Evolutionary conservation across 2,113 vertebrate species (phyloP).

Genomic region (Thinocorus orbignyianus): DNA sequence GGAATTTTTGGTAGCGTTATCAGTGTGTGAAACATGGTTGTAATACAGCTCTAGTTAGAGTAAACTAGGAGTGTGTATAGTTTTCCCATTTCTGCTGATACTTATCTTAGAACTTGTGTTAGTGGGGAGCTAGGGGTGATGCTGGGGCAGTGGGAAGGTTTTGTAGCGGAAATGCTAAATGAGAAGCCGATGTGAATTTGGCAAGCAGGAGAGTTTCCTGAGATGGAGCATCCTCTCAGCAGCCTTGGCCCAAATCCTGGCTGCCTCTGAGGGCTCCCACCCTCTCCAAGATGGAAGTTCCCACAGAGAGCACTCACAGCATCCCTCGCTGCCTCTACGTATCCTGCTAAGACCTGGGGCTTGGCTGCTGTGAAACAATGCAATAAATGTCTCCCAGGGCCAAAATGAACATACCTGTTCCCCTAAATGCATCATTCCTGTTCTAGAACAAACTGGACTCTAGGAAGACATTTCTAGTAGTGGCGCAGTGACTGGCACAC

Average conservation of each 20-base stretch:
- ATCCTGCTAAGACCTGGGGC: rapidly evolving
- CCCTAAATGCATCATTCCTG: background rate
- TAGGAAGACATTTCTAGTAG: background rate
- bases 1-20: background rate
- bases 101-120: background rate
- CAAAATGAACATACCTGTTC: background rate
- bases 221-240: background rate
- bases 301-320: background rate
- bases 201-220: conserved; percentile 10
- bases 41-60: background rate
- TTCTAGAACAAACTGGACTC: conserved; percentile 4
- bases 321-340: background rate
- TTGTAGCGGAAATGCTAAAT: background rate
- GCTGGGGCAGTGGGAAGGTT: background rate
- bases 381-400: background rate
- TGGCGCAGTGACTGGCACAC: background rate
- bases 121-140: background rate
- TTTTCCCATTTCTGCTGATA: background rate
- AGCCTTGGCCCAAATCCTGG: background rate
- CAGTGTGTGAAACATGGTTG: rapidly evolving
- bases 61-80: background rate
- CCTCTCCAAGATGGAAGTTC: background rate
- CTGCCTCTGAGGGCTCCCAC: background rate
- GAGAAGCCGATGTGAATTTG: conserved; percentile 22
- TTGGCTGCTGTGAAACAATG: background rate